Base-by-base conservation (phyloP, 2,888 invertebrate genomes). In the Drosophila bunnanda region DNA sequence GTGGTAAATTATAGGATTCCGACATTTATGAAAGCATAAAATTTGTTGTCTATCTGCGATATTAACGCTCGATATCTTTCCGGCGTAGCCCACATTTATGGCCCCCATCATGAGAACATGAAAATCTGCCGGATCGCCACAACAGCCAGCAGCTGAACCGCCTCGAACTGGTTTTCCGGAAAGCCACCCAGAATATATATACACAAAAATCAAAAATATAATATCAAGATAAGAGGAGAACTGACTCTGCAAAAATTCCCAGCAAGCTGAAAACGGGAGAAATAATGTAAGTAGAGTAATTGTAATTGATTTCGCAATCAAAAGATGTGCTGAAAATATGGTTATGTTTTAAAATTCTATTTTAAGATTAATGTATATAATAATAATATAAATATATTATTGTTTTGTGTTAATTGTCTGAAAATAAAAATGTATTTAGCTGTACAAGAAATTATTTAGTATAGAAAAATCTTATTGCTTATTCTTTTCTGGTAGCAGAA, bases 11-110 rank as follows among this genome's bases (percentile, higher is more conserved):
- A 50, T 32, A 13, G 12, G 8, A n/a, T 20, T 44, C 48, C 30
- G 48, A 20, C 30, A 50, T 32, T 50, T 50, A 50, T 50, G 30
- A 50, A 13, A 32, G 13, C 48, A 50, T 50, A 50, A 13, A 7
- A 50, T 13, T 32, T 8, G 2, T 50, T 30, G 48, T 13, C 30
- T 50, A 30, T 50, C 48, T 20, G 20, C 30, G 30, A 50, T 50
- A 50, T 50, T 50, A 50, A 50, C 30, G 48, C 20, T 20, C 32
- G 30, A 56, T 56, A 56, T 56, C 56, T 46, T 46, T 56, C 46
- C 56, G 56, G 22, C 56, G 12, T 43, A 30, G 48, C 22, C 48
- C 30, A 30, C 30, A 13, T 50, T 50, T 50, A 50, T 13, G 13
- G 30, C 30, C 48, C 25, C 25, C 48, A 9, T 32, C 56, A 56